These are phyloP conservation scores for Elanoides forficatus DNA, from an alignment of 2,113 vertebrate species.

Conservation along the genomic window DNA sequence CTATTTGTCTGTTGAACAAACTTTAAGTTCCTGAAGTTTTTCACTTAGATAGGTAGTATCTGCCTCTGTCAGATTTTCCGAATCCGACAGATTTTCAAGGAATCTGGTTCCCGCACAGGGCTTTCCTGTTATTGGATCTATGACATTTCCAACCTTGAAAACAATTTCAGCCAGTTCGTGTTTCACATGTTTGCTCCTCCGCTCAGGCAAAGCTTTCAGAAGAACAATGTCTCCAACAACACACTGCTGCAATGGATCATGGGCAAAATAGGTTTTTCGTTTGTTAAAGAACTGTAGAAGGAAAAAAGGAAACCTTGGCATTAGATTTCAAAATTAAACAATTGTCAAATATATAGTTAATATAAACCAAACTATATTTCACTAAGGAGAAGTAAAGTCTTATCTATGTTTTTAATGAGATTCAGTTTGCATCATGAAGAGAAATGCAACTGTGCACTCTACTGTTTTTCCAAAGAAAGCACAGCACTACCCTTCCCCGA, in stretches of 20 bases:
- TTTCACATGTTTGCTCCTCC: slow-evolving; percentile 87
- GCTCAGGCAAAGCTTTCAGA: slow-evolving; percentile 86
- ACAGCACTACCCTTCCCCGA: neutral
- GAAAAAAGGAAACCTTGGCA: neutral
- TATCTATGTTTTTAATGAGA: neutral
- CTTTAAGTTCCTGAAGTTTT: slow-evolving; percentile 79
- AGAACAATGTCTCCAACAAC: slow-evolving; percentile 91
- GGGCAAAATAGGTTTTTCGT: slow-evolving; percentile 96
- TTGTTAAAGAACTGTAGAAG: slow-evolving; percentile 91
- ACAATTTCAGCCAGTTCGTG: slow-evolving; percentile 93
- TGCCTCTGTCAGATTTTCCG: slow-evolving; percentile 61
- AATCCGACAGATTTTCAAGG: slow-evolving; percentile 77
- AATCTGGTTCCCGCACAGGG: slow-evolving; percentile 83
- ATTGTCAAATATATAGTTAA: neutral
- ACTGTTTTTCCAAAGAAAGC: neutral
- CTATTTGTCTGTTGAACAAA: slow-evolving; percentile 67
- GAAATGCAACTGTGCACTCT: neutral
- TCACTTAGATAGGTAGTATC: slow-evolving; percentile 70
- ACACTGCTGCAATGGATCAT: slow-evolving; percentile 88
- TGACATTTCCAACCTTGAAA: slow-evolving; percentile 90
- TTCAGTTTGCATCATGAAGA: neutral
- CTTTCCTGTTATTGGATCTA: slow-evolving; percentile 91
- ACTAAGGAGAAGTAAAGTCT: neutral
- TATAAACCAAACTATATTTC: neutral
- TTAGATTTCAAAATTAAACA: neutral